phyloP scores from a whole-genome alignment of 2,113 vertebrate species.

The Tapirus terrestris region DNA sequence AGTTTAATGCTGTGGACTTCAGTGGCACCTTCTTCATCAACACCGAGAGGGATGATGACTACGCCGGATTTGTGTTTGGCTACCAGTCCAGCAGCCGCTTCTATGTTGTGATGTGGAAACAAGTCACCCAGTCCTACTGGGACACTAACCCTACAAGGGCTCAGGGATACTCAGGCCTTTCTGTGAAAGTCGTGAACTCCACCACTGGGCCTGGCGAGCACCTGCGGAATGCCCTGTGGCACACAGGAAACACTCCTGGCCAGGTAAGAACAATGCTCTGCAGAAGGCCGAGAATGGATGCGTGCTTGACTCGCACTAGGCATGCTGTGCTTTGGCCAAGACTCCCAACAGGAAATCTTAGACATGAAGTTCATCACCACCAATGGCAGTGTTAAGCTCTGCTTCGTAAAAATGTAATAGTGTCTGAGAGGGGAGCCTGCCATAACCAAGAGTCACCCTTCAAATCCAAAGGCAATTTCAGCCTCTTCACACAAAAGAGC shows the following conservation, averaged over 20 bases:
- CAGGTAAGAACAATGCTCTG: slow-evolving; percentile 87
- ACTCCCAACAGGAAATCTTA: neutral
- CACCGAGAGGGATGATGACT: slow-evolving; percentile 98
- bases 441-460: neutral
- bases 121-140: slow-evolving; percentile 99
- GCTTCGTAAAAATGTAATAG: neutral
- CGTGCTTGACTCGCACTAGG: neutral
- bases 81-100: slow-evolving; percentile 99
- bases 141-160: slow-evolving; percentile 95
- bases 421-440: neutral
- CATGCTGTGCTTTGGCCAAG: neutral
- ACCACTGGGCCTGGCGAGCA: slow-evolving; percentile 99
- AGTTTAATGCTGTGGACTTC: slow-evolving; percentile 99
- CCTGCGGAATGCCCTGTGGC: slow-evolving; percentile 98
- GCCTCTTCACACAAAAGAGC: neutral
- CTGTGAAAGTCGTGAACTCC: slow-evolving; percentile 98
- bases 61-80: slow-evolving; percentile 98
- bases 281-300: neutral
- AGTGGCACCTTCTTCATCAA: slow-evolving; percentile 99
- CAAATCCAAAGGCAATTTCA: neutral
- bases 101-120: slow-evolving; percentile 99
- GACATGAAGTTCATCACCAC: neutral
- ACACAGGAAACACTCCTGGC: slow-evolving; percentile 96
- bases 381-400: neutral
- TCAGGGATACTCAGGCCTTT: slow-evolving; percentile 97